A percentile compares a stretch with the other conserved stretches of the same genome.
These are phyloP conservation scores for Peromyscus maniculatus DNA, from an alignment of 2,113 vertebrate genomes.

Conservation along the genomic window DNA sequence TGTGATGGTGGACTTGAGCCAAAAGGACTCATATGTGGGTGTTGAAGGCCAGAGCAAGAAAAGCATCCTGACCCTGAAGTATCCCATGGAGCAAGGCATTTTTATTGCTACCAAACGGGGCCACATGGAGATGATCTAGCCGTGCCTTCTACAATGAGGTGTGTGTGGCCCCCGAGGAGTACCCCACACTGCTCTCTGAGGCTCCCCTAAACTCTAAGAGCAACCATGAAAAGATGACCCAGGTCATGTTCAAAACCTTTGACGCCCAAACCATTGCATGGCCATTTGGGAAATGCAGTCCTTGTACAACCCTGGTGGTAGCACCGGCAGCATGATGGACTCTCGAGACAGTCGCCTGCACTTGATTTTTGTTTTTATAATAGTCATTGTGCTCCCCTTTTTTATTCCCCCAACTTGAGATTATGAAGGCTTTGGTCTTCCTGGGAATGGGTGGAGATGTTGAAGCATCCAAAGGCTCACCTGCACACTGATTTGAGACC, in stretches of 20 bases:
- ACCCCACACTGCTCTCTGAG: not conserved
- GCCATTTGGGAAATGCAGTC: not conserved
- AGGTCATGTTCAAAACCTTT: not conserved
- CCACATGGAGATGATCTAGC: not conserved
- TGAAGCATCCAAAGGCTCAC: not conserved
- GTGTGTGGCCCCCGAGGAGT: not conserved
- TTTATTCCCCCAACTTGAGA: not conserved
- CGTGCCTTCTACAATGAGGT: not conserved
- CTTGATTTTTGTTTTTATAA: not conserved
- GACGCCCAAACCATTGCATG: not conserved
- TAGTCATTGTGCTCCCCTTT: not conserved
- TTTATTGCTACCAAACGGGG: not conserved
- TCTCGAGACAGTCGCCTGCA: not conserved
- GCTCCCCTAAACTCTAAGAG: not conserved
- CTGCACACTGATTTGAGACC: not conserved
- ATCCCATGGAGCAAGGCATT: not conserved
- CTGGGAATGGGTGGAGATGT: not conserved
- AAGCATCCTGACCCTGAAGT: not conserved
- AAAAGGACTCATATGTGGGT: not conserved
- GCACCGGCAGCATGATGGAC: not conserved
- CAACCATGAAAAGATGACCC: not conserved
- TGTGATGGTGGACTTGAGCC: not conserved
- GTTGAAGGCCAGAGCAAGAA: not conserved
- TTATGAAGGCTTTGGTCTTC: not conserved
- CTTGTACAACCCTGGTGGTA: not conserved